Base-by-base conservation (phyloP, 1,140 invertebrate genomes). In the Zelostemma sp. region DNA sequence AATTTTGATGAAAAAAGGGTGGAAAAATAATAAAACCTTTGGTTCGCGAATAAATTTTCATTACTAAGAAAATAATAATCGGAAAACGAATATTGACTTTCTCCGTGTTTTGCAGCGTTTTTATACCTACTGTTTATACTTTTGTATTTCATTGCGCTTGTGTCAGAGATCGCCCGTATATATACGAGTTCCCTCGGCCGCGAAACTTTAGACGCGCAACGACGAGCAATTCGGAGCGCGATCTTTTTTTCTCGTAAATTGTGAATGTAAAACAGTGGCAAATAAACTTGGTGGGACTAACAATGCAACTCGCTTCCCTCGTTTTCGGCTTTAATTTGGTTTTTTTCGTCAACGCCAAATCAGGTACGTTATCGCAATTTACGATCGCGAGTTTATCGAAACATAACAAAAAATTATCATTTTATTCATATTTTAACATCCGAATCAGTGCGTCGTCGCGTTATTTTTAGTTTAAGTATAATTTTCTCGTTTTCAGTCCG, bases 181-280 rank as follows among this genome's bases (percentile, higher is more conserved):
- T 77, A 77, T 75, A 78, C 76, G 72, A 70, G n/a, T n/a, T n/a
- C n/a, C n/a, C n/a, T n/a, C n/a, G n/a, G n/a, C n/a, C n/a, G 71
- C 75, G 70, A 54, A 68, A 72, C 53, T 73, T 53, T 70, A 77
- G 74, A 78, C 66, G 64, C 68, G 61, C 62, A 54, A 66, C 65
- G 18, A 57, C 62, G 57, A 49, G 71, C 71, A 60, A 60, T 56
- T 59, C 61, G 49, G 47, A 65, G 33, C 53, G 62, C 53, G 14
- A 12, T 19, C 17, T 40, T 58, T 60, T 43, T 56, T 38, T 16
- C 56, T 60, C 19, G 11, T 41, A 63, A 28, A 53, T 48, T 51
- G 31, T 53, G n/a, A 62, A 51, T 45, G 54, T 28, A 45, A 58
- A 25, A 54, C n/a, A 57, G 46, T 18, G 12, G 18, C 19, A 3